A percentile compares a stretch with the other conserved stretches of the same genome.
phyloP scores from a whole-genome alignment of 1,140 invertebrate species.

The Marisa cornuarietis region DNA sequence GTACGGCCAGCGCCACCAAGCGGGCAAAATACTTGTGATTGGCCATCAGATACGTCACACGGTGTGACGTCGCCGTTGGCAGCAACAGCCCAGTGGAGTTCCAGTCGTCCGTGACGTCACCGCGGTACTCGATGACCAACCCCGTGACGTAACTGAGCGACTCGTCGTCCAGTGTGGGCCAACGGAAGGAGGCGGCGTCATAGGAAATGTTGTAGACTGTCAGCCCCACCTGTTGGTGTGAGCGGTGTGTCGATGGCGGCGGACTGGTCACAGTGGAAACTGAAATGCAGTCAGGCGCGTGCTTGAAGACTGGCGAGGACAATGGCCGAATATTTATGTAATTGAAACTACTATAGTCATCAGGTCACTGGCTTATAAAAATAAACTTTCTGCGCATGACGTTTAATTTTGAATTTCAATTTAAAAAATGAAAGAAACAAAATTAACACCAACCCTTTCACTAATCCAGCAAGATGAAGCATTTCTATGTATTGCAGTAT shows the following conservation, averaged over 20 bases:
- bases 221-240: neutral
- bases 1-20: conserved; percentile 21
- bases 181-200: conserved; percentile 11
- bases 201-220: neutral
- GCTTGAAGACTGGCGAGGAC: neutral
- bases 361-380: neutral
- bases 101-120: neutral
- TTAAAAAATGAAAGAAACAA: neutral
- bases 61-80: conserved; percentile 17
- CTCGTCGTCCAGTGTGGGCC: neutral
- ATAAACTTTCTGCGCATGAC: neutral
- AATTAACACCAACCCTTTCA: too few relatives aligned
- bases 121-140: conserved; percentile 22
- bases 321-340: neutral
- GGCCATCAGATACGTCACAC: conserved; percentile 17
- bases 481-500: too few relatives aligned
- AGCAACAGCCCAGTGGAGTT: conserved; percentile 19
- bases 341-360: neutral
- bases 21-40: conserved; percentile 16
- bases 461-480: too few relatives aligned
- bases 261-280: neutral
- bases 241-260: neutral
- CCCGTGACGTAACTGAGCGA: conserved; percentile 11
- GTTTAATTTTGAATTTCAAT: too few relatives aligned
- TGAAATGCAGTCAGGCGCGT: neutral